Percentiles rank a stretch among this genome's conserved stretches.
Evolutionary conservation across 2,888 invertebrate genomes (phyloP).

Genomic region (Leptopilina syphax): DNA sequence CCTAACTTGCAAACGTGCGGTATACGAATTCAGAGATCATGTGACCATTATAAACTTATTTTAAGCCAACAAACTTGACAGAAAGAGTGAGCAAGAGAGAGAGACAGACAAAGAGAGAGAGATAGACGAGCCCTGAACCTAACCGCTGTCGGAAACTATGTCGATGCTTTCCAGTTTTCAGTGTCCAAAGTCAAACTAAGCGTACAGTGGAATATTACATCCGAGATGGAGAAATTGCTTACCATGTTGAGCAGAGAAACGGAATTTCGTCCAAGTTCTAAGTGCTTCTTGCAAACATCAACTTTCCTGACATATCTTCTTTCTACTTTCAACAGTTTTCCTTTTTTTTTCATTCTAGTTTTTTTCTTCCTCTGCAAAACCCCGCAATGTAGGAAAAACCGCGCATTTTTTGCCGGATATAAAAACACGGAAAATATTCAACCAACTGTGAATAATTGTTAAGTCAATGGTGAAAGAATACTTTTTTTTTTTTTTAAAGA

Average conservation of each 20-base stretch:
- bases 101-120: no score
- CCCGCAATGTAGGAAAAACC: not conserved
- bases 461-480: no score
- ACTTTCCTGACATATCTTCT: not conserved
- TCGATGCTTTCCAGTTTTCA: conserved; percentile 27
- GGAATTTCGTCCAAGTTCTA: conserved; percentile 22
- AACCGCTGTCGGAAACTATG: conserved; percentile 28
- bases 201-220: conserved; percentile 28
- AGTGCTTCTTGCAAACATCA: conserved; percentile 20
- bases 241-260: conserved; percentile 10
- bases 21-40: conserved; percentile 11
- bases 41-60: conserved; percentile 35
- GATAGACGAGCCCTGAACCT: not conserved
- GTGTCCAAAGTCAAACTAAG: conserved; percentile 28
- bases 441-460: no score
- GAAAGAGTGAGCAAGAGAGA: no score
- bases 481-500: no score
- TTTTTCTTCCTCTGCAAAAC: not conserved
- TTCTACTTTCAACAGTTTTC: not conserved
- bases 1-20: not conserved
- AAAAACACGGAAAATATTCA: no score
- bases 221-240: conserved; percentile 31
- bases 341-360: not conserved
- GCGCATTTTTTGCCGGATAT: not conserved
- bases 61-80: not conserved